Evolutionary conservation across 2,797 vertebrate species (phyloP), one percentile per base, ranked within the genome.

Genomic region (Chrysocyon brachyurus): DNA sequence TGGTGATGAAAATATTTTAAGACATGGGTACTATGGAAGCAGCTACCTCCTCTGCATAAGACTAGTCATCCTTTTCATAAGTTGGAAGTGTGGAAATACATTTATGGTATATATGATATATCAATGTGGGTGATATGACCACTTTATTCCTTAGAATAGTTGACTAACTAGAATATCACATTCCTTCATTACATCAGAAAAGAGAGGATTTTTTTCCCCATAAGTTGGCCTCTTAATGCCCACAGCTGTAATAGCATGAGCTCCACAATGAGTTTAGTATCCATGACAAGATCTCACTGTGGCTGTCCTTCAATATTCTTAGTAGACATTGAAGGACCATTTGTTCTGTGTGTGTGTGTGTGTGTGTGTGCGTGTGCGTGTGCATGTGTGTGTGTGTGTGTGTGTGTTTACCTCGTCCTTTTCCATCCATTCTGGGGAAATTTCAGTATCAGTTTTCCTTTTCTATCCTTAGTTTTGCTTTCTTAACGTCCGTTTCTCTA

Each of bases 1-100:
- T 95, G 8, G 14, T 79, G 70, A 93, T 91, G 72, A 87, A 90
- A 94, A 59, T 92, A 93, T 89, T 96, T 94, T 93, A 56, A 96
- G 82, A 92, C 15, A 28, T 73, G 46, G 24, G 16, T 72, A 82
- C 2, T 57, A 9, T 61, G 63, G 36, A 94, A 52, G 31, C n/a
- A 92, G 33, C 75, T 68, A 24, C 40, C 28, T 46, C 26, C 46
- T 90, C 72, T 96, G 85, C 68, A 79, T 75, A n/a, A 83, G 73
- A 61, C 19, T 63, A 61, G 36, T 28, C 89, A 86, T 61, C 31
- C 5, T 90, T 92, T 82, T 83, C 52, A 26, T 56, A 94, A 88
- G 17, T 87, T 33, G 40, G 19, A 85, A 86, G 24, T 79, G n/a
- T 64, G 56, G 28, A 97, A 87, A 89, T 40, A 28, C 4, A 49